Percentiles rank a stretch among this genome's conserved stretches.
Evolutionary conservation across 2,797 vertebrate species (phyloP).

Genomic region (Acomys russatus): DNA sequence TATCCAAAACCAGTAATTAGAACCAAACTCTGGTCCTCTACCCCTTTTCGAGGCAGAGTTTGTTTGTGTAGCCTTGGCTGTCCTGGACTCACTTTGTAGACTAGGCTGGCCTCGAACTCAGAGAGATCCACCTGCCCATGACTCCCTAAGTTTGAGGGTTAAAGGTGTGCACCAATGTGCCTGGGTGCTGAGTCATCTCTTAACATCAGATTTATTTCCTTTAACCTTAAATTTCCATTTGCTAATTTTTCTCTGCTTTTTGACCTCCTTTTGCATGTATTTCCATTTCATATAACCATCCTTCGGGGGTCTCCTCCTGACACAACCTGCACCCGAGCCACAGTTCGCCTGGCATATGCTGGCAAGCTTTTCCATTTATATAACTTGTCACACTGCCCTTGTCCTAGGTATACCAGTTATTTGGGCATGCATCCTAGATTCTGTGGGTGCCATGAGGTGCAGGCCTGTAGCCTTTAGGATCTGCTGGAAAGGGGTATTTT

Average conservation of each 20-base stretch:
- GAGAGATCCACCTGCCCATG: too few species aligned
- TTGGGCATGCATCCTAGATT: too few species aligned
- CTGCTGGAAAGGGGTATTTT: not conserved
- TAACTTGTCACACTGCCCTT: not conserved
- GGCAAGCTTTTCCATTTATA: too few species aligned
- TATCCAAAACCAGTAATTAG: not conserved
- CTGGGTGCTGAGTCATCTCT: not conserved
- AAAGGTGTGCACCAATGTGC: too few species aligned
- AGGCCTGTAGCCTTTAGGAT: not conserved
- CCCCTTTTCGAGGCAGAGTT: too few species aligned
- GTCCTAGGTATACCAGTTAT: not conserved
- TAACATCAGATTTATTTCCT: not conserved
- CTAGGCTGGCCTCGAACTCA: too few species aligned
- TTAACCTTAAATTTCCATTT: not conserved
- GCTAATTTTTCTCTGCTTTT: not conserved
- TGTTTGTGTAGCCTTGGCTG: too few species aligned
- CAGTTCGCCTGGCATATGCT: too few species aligned
- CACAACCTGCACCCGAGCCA: fast-evolving
- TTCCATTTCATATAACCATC: not conserved
- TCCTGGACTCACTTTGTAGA: too few species aligned
- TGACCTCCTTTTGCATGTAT: not conserved
- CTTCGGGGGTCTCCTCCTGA: not conserved
- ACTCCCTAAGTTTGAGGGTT: too few species aligned
- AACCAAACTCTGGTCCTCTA: not conserved
- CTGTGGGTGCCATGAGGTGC: too few species aligned